Evolutionary conservation across 2,888 invertebrate genomes (phyloP).

Genomic region (Drosophila pegasa): DNA sequence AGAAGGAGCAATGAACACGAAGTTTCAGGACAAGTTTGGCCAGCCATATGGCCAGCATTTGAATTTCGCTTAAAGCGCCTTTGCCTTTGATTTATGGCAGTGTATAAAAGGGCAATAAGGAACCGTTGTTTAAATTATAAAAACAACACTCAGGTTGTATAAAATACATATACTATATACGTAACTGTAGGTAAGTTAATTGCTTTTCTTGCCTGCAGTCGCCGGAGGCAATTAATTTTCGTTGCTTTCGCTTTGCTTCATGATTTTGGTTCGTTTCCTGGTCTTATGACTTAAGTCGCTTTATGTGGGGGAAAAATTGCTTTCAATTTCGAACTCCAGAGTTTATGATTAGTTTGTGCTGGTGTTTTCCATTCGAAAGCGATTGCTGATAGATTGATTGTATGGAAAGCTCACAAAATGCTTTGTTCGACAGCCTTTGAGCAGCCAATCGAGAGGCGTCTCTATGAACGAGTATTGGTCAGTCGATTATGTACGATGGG

Average conservation of each 20-base stretch:
- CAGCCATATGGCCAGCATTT: conserved; percentile 53
- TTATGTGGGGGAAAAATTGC: background rate
- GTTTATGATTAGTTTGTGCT: background rate
- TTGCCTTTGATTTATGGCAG: conserved; percentile 48
- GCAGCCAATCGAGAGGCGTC: no score
- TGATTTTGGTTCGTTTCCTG: background rate
- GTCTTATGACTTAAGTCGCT: background rate
- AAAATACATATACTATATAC: conserved; percentile 6
- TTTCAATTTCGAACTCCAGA: no score
- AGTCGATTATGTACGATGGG: background rate
- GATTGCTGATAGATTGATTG: background rate
- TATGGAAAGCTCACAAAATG: background rate
- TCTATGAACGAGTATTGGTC: background rate
- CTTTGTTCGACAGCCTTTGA: background rate
- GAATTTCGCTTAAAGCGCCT: conserved; percentile 44
- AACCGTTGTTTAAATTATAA: conserved; percentile 34
- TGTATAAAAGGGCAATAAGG: conserved; percentile 29
- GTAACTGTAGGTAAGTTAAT: conserved; percentile 42
- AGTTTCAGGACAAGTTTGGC: conserved; percentile 45
- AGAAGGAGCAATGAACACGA: conserved; percentile 22
- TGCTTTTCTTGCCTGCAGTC: conserved; percentile 44
- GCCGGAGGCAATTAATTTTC: conserved; percentile 40
- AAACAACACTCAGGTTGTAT: conserved; percentile 18
- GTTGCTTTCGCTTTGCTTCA: conserved; percentile 9
- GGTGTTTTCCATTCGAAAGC: no score